Evolutionary conservation across 2,113 vertebrate genomes (phyloP).

Genomic region (Ciconia maguari): DNA sequence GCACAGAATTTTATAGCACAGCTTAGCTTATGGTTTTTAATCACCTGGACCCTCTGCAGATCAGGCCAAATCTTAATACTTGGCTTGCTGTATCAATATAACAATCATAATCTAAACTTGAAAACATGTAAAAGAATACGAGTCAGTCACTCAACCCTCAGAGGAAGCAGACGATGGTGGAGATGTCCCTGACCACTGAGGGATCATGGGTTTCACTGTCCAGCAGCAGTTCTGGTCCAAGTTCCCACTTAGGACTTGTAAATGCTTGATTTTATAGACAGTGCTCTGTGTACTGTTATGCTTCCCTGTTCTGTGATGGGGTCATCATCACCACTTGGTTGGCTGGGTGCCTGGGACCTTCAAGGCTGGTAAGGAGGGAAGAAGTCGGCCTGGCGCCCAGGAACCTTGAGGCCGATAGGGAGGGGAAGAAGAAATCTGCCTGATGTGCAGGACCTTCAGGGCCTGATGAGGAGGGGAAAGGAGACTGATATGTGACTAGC

Average conservation of each 20-base stretch:
- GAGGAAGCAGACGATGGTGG: not conserved
- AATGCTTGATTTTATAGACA: not conserved
- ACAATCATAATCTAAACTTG: no score
- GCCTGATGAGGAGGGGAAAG: not conserved
- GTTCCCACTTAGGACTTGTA: not conserved
- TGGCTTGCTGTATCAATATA: no score
- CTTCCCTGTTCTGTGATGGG: not conserved
- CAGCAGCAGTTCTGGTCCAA: not conserved
- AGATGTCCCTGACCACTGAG: not conserved
- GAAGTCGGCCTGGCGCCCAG: no score
- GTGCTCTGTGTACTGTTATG: not conserved
- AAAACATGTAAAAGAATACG: no score
- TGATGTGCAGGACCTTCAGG: not conserved
- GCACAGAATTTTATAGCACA: no score
- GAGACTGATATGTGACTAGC: not conserved
- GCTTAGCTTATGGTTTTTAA: no score
- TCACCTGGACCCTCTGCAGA: no score
- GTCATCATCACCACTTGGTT: not conserved
- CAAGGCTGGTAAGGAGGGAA: no score
- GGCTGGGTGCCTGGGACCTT: no score
- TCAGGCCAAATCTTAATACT: no score
- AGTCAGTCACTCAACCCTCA: not conserved
- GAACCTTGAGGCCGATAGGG: not conserved
- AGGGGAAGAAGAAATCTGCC: not conserved
- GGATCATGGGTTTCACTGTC: not conserved